Evolutionary conservation across 2,888 invertebrate species (phyloP), one percentile per base, ranked within the genome.

Genomic region (Apamea anceps): DNA sequence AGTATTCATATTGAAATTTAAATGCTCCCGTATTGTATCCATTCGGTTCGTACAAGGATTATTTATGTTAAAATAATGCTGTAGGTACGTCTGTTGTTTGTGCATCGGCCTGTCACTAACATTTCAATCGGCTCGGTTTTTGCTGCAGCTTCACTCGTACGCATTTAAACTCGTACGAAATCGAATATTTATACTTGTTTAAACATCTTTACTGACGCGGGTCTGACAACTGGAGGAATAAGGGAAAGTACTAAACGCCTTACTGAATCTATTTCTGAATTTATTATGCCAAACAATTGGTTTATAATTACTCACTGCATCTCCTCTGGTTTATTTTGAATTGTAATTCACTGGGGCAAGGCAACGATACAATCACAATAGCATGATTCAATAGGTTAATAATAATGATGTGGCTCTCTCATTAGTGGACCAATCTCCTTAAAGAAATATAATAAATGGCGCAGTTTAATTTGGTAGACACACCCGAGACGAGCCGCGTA

Each of bases 381-480:
- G 90, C 63, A 79, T 87, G 82, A 88, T 83, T 85, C 88, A 90
- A 83, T 87, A 82, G 82, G 77, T 81, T 86, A 86, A 85, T 89
- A 89, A 89, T 91, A 92, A 93, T 92, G 91, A 91, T 88, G 90
- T 91, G 92, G 88, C 89, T 91, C 90, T 93, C 93, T 95, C 94
- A 96, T 96, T 95, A 96, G 95, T 92, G 93, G 87, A 87, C 90
- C 92, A 91, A 92, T 93, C 94, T 96, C 93, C 93, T 95, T 95
- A 95, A 95, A 94, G 95, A 95, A 95, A 94, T 93, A 91, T 96
- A 95, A 96, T 94, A 96, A 96, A 97, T 96, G 95, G 94, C 93
- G 93, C 94, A 94, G 96, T 96, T 96, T 96, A 96, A 97, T 96
- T 96, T 96, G 94, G 96, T 96, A 96, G 97, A 96, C 96, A 95